These are phyloP conservation scores for Notamacropus eugenii DNA, from an alignment of 2,797 vertebrate species.

Conservation along the genomic window DNA sequence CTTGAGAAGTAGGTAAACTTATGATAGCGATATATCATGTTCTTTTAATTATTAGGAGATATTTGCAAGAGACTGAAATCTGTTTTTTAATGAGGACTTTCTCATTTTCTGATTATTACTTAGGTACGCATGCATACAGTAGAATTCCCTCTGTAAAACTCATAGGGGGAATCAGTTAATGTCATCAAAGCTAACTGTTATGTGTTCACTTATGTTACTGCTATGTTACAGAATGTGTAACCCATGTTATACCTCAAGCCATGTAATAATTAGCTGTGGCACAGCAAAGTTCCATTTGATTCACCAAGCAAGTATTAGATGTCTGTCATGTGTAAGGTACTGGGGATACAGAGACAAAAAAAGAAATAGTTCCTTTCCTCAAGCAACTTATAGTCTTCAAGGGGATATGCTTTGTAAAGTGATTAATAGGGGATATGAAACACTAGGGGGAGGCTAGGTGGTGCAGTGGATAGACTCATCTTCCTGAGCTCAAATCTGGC, in stretches of 20 bases:
- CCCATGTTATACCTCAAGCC: not conserved
- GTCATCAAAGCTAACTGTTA: slow-evolving; percentile 5
- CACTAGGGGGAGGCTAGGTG: not conserved
- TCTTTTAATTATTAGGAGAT: slow-evolving; percentile 7
- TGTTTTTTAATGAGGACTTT: not conserved
- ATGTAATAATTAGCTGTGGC: not conserved
- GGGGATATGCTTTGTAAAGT: not conserved
- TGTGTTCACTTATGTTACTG: not conserved
- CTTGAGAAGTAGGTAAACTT: slow-evolving; percentile 13
- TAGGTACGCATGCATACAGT: not conserved
- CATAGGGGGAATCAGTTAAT: slow-evolving; percentile 10
- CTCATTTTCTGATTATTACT: slow-evolving; percentile 26
- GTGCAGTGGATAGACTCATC: not conserved
- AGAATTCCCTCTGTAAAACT: slow-evolving; percentile 19
- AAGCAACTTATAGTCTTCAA: not conserved
- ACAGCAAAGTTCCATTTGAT: not conserved
- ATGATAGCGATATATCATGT: not conserved
- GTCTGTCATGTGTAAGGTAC: not conserved
- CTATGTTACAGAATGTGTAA: not conserved
- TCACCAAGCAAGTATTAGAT: not conserved
- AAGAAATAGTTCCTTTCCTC: not conserved
- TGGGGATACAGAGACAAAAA: not conserved
- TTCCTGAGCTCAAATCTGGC: not conserved
- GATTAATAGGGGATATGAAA: not conserved
- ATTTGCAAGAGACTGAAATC: not conserved